Base-by-base conservation (phyloP, 1,140 invertebrate species). In the Trichonephila inaurata region DNA sequence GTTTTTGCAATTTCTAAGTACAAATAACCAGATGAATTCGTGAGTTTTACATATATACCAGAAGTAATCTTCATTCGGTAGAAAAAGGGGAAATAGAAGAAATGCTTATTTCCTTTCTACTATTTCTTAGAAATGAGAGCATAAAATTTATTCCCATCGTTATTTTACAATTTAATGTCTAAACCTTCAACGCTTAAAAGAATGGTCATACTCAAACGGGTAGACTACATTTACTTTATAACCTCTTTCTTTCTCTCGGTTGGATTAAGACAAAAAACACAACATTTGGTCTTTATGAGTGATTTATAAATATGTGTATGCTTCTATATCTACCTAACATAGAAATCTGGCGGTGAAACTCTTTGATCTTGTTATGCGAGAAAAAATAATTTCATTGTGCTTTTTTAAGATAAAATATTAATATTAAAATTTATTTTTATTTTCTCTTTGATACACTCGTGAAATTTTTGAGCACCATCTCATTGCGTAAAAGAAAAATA, bases 91-190 rank as follows among this genome's bases (percentile, higher is more conserved):
- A 64, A 33, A 64, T 4, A 40, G 16, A 51, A 51, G 51, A 51
- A 51, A 51, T 44, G 14, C 28, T 40, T 58, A 28, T 72, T 72
- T 33, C 12, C 10, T 40, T 40, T 77, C n/a, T 60, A 40, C n/a
- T 88, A 33, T 58, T 77, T 89, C 12, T 19, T 19, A 89, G 51
- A 85, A 69, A 92, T 92, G 60, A 82, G 72, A 83, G 60, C 33
- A 66, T 83, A 66, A 85, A 69, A 92, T 61, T 86, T 86, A 40
- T 85, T 77, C 19, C 28, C 88, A 77, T 92, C 82, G 72, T 33
- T 61, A 61, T 82, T 91, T 91, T 69, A 82, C 89, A 82, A 91
- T 82, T 91, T 62, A 81, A 62, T 82, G 89, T n/a, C 89, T 33
- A 69, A 89, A 72, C 62, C 44, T 3, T 89, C 19, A 82, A 61